Percentiles rank a stretch among this genome's conserved stretches.
These are phyloP conservation scores for Neofelis nebulosa DNA, from an alignment of 2,113 vertebrate genomes.

Conservation along the genomic window DNA sequence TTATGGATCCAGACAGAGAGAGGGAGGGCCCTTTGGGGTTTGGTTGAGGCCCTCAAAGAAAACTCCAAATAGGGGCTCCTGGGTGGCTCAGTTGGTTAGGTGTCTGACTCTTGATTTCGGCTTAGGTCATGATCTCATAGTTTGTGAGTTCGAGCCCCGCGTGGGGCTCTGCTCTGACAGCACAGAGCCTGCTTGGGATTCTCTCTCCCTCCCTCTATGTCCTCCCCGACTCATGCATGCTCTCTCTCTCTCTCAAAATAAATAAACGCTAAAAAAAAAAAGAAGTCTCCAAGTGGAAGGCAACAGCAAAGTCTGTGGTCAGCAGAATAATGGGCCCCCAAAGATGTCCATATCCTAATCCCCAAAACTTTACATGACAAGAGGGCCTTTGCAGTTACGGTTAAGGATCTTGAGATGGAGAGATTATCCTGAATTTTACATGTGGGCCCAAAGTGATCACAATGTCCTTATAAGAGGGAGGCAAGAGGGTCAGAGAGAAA, in stretches of 20 bases:
- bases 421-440: not conserved
- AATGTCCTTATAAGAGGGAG: not conserved
- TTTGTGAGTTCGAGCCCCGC: no score
- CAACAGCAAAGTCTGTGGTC: not conserved
- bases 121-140: no score
- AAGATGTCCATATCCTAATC: not conserved
- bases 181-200: no score
- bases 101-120: no score
- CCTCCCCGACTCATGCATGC: no score
- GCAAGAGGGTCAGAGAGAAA: not conserved
- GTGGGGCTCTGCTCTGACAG: no score
- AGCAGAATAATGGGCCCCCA: not conserved
- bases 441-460: not conserved
- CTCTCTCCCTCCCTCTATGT: no score
- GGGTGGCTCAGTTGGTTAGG: no score
- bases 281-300: no score
- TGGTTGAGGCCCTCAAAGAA: not conserved
- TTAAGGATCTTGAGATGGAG: not conserved
- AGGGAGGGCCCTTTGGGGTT: not conserved
- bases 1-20: not conserved
- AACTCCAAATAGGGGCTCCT: not conserved
- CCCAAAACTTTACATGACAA: not conserved
- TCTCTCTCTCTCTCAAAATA: no score
- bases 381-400: not conserved
- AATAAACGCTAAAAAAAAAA: no score